Evolutionary conservation across 2,113 vertebrate species (phyloP), one percentile per base, ranked within the genome.

Genomic region (Cinclus cinclus): DNA sequence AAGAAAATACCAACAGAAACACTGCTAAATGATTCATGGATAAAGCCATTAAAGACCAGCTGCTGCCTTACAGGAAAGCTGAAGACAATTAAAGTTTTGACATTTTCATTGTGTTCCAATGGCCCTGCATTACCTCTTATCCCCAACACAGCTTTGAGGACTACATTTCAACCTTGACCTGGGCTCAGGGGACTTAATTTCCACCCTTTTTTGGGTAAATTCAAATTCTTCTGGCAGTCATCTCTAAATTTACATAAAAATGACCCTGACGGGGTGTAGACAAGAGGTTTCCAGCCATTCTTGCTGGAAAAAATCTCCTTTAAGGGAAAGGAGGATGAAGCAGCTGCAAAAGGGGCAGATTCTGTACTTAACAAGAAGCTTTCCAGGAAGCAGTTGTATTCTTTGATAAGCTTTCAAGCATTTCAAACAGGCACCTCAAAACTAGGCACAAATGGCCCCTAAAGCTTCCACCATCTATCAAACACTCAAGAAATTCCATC

Each of bases 371-470:
- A 89, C 31, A 82, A 77, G 39, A 27, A 87, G 64, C 78, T 75
- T 97, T 92, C 79, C 64, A 95, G 46, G 83, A 90, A 80, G 49
- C 62, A 96, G 90, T 65, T 87, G 39, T 63, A 11, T 92, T 96
- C 74, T 94, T 92, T 94, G 81, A 92, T 91, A 83, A 92, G 82
- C 81, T 95, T 97, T 96, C 80, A 95, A 95, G 92, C 93, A 95
- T 93, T 95, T 96, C 78, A 92, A 97, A 95, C 95, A 95, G 96
- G 96, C 65, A 98, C 59, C 92, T 97, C 89, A 96, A 97, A 92
- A 97, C 85, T 60, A 91, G 90, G 93, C 93, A 97, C 90, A 94
- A 83, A 86, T 1, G 49, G 86, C 91, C 93, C 78, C 88, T 96
- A 87, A 93, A 96, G 60, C 88, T 95, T 93, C 89, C 95, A 96